These are phyloP conservation scores for Piezodorus guildinii DNA, from an alignment of 1,140 invertebrate species.

Conservation along the genomic window DNA sequence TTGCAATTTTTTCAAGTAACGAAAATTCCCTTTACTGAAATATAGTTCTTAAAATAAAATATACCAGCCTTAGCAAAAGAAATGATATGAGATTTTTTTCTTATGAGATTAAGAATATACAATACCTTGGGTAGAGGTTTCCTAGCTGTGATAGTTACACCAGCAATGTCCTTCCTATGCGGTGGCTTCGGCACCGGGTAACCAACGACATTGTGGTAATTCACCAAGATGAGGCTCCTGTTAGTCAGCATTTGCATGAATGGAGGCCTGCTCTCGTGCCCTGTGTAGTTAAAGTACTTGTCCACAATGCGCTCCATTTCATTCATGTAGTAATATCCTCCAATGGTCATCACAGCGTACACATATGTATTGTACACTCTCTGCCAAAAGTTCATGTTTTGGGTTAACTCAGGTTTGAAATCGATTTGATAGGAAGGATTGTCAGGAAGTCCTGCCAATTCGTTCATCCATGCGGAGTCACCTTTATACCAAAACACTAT, in stretches of 20 bases:
- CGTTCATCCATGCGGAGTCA: background rate
- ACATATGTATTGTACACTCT: constrained; percentile 4
- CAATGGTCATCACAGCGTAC: background rate
- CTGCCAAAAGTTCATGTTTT: constrained; percentile 7
- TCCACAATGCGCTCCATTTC: background rate
- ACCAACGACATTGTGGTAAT: constrained; percentile 33
- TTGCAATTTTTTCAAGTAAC: no score
- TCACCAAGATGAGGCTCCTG: constrained; percentile 25
- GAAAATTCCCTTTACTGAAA: no score
- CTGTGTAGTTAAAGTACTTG: constrained; percentile 25
- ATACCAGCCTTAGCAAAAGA: no score
- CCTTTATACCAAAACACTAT: background rate
- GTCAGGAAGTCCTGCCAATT: constrained; percentile 1
- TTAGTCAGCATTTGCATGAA: constrained; percentile 25
- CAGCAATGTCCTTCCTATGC: constrained; percentile 32
- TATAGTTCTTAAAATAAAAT: no score
- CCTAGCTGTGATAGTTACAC: constrained; percentile 29
- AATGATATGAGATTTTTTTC: no score
- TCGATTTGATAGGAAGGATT: background rate
- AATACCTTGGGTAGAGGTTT: constrained; percentile 28
- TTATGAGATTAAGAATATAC: no score
- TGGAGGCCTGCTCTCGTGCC: constrained; percentile 22
- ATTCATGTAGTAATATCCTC: background rate
- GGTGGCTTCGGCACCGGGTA: constrained; percentile 29
- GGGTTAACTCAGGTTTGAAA: background rate